Base-by-base conservation (phyloP, 2,888 invertebrate genomes). In the Synanthedon myopaeformis region DNA sequence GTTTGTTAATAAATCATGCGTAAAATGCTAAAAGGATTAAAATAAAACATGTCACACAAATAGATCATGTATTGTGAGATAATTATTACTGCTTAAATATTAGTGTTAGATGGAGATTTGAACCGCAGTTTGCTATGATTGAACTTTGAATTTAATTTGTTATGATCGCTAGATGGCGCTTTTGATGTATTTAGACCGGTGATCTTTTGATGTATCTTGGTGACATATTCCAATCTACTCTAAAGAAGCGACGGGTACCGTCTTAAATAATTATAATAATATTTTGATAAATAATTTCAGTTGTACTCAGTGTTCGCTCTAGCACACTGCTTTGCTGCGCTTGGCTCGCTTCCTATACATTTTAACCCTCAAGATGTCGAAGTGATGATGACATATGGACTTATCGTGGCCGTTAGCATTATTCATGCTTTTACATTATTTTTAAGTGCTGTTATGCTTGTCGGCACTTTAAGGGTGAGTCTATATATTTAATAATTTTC, bases 201-300 rank as follows among this genome's bases (percentile, higher is more conserved):
- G n/a, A n/a, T n/a, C n/a, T n/a, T n/a, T n/a, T n/a, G n/a, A n/a
- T n/a, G n/a, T n/a, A 1, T 28, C 6, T 28, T 6, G 1, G 28
- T 28, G 28, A 28, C 28, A 28, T 28, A 28, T 28, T 28, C 28
- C 28, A 28, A 28, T 28, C 28, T 6, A 28, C 28, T 28, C 28
- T 6, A 6, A 28, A 28, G 28, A 28, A 28, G 28, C 28, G 19
- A 19, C 3, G 2, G 84, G 83, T 11, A 69, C 74, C 50, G 60
- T 85, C n/a, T 54, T n/a, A n/a, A n/a, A n/a, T n/a, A n/a, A n/a
- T n/a, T 61, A 85, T 13, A 57, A 79, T 42, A 58, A 75, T 4
- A 84, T 85, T 55, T 86, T 87, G 62, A 82, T 83, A 62, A 28
- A 45, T 17, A 5, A 49, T 79, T 78, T 3, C 76, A 85, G 84